These are phyloP conservation scores for Drosophila navojoa DNA, from an alignment of 1,140 invertebrate species.

Conservation along the genomic window DNA sequence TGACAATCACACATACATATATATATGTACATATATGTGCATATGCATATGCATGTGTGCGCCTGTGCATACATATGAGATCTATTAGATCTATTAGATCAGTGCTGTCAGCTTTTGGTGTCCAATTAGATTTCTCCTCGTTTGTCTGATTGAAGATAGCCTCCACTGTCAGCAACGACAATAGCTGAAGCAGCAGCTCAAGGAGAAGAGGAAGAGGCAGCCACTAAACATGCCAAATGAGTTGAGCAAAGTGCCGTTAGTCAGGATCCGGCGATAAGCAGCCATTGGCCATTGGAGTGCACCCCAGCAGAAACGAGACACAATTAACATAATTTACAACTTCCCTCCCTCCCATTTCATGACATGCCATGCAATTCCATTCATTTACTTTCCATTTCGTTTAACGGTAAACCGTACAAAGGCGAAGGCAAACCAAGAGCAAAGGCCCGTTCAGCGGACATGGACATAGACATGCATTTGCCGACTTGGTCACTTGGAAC, in stretches of 20 bases:
- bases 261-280: conserved; percentile 58
- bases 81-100: conserved; percentile 1
- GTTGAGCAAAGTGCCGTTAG: conserved; percentile 57
- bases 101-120: not conserved
- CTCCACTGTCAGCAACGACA: conserved; percentile 23
- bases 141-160: conserved; percentile 21
- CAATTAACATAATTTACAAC: conserved; percentile 77
- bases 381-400: conserved; percentile 77
- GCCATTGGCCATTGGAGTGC: conserved; percentile 8
- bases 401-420: conserved; percentile 65
- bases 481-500: conserved; percentile 33
- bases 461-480: conserved; percentile 20
- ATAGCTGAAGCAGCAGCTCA: too few species aligned
- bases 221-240: conserved; percentile 40
- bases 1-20: not conserved
- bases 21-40: too few species aligned
- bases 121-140: conserved; percentile 35
- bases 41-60: not conserved
- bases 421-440: conserved; percentile 49
- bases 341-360: conserved; percentile 42
- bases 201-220: not conserved
- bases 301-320: conserved; percentile 52
- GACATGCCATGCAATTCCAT: conserved; percentile 14
- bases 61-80: not conserved
- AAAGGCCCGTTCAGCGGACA: conserved; percentile 29